A percentile compares a stretch with the other conserved stretches of the same genome.
phyloP scores from a whole-genome alignment of 2,888 invertebrate genomes.

The Dexiosoma caninum region DNA sequence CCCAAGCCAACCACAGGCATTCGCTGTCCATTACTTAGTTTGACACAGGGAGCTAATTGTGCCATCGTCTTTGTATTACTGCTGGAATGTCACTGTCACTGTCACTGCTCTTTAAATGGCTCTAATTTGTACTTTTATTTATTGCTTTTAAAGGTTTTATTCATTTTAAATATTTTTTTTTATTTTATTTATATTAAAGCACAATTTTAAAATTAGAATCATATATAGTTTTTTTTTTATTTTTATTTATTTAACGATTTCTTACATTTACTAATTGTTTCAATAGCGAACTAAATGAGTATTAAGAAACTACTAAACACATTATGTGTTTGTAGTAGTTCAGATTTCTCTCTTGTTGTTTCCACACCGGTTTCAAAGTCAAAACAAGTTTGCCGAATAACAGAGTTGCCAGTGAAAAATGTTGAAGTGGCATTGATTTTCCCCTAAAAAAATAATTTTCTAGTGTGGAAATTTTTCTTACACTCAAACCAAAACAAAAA shows the following conservation, averaged over 20 bases:
- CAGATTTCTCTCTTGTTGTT: constrained; percentile 11
- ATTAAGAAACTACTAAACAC: constrained; percentile 10
- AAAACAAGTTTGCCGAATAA: too few species aligned
- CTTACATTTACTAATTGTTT: too few species aligned
- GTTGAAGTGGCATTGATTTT: too few species aligned
- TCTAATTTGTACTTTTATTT: background rate
- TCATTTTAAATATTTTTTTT: background rate
- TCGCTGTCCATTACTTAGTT: constrained; percentile 81
- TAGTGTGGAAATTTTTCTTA: too few species aligned
- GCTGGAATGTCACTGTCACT: background rate
- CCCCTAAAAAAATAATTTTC: too few species aligned
- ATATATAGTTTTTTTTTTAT: too few species aligned
- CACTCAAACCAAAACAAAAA: too few species aligned
- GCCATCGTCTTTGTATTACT: constrained; percentile 37
- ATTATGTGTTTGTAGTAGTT: constrained; percentile 1
- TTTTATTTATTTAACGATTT: too few species aligned
- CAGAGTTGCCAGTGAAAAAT: too few species aligned
- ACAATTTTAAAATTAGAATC: too few species aligned
- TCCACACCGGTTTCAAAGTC: too few species aligned
- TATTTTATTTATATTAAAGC: too few species aligned
- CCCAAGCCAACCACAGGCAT: constrained; percentile 86
- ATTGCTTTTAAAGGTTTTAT: constrained; percentile 4
- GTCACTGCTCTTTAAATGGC: background rate
- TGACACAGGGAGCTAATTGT: constrained; percentile 78
- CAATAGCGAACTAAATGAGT: background rate